Conservation (phyloP, 2,888 invertebrate species). For the Lithophane semibrunnea region DNA sequence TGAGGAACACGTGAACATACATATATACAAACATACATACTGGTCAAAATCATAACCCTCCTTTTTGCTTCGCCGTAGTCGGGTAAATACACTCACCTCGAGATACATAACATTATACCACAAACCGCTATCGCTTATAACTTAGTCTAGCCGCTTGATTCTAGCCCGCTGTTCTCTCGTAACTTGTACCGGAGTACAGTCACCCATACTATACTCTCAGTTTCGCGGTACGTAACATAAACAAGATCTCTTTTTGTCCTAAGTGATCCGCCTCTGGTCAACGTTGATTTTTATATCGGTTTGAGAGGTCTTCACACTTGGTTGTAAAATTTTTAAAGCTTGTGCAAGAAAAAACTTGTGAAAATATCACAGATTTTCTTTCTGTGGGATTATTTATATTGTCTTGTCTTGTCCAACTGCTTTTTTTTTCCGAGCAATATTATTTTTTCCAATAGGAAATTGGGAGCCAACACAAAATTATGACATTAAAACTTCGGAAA, state of each 20-base stretch:
- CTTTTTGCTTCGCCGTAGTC: too few relatives aligned
- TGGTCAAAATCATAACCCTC: too few relatives aligned
- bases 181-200: conserved; percentile 68
- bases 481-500: not conserved
- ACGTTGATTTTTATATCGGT: conserved; percentile 88
- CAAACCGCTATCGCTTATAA: not conserved
- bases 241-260: conserved; percentile 90
- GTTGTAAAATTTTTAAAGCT: not conserved
- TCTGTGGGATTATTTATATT: not conserved
- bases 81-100: too few relatives aligned
- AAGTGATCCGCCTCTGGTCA: conserved; percentile 90
- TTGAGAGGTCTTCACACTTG: conserved; percentile 71
- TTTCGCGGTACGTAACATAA: conserved; percentile 87
- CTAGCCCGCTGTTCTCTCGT: conserved; percentile 63
- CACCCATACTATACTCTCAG: conserved; percentile 85
- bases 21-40: too few relatives aligned
- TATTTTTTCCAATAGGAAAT: not conserved
- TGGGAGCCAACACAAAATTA: not conserved
- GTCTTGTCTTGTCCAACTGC: not conserved
- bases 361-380: not conserved
- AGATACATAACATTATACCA: not conserved
- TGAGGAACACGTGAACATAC: too few relatives aligned
- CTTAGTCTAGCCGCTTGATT: not conserved
- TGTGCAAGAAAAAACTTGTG: not conserved
- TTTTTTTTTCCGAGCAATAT: not conserved